Evolutionary conservation across 1,140 invertebrate genomes (phyloP).

Genomic region (Drosophila saltans): DNA sequence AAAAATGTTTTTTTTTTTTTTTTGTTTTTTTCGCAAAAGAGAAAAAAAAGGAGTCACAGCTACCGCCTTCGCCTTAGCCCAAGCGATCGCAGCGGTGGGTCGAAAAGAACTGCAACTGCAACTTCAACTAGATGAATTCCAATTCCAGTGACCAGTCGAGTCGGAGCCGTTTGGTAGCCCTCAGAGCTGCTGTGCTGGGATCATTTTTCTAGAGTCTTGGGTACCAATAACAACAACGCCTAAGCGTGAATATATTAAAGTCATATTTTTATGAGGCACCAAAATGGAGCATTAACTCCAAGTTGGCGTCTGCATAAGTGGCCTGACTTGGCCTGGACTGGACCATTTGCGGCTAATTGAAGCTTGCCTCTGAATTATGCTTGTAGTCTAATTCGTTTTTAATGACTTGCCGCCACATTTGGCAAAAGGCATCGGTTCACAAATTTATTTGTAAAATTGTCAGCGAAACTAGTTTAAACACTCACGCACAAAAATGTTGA

Average conservation of each 20-base stretch:
- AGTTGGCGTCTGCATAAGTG: conserved; percentile 55
- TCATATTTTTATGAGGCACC: conserved; percentile 80
- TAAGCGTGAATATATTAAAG: conserved; percentile 82
- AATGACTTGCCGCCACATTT: conserved; percentile 55
- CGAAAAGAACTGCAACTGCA: neutral
- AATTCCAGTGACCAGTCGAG: conserved; percentile 9
- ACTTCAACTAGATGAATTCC: conserved; percentile 2
- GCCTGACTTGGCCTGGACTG: conserved; percentile 10
- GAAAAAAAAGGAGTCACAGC: conserved; percentile 29
- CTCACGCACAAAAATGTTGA: conserved; percentile 31
- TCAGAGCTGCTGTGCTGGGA: too few relatives aligned
- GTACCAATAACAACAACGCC: conserved; percentile 48
- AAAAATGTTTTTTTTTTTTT: neutral
- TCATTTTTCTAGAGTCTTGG: conserved; percentile 3
- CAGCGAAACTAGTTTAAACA: conserved; percentile 50
- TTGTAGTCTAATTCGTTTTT: conserved; percentile 74
- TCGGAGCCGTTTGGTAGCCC: too few relatives aligned
- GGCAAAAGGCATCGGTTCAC: conserved; percentile 51
- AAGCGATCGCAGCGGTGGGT: conserved; percentile 7
- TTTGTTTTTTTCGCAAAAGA: conserved; percentile 1
- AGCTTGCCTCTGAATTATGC: conserved; percentile 68
- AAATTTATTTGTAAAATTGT: conserved; percentile 57
- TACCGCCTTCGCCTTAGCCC: conserved; percentile 33
- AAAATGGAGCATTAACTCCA: conserved; percentile 69
- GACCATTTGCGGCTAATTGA: conserved; percentile 40